A percentile compares a stretch with the other conserved stretches of the same genome.
Evolutionary conservation across 2,797 vertebrate species (phyloP).

Genomic region (Alcedo atthis): DNA sequence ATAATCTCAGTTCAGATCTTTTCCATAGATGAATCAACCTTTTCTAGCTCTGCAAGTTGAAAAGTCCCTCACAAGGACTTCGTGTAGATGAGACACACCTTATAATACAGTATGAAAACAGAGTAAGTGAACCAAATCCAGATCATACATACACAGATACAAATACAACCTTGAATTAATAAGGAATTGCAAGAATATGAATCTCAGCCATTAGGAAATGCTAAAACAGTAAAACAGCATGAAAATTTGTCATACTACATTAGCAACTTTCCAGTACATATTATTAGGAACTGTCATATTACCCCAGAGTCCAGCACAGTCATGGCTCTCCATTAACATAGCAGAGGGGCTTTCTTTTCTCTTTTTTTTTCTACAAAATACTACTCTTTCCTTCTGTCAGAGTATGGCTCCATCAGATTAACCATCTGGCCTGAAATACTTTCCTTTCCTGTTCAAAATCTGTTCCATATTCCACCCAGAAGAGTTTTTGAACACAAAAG

Average conservation of each 20-base stretch:
- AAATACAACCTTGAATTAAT: not conserved
- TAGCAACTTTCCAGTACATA: not conserved
- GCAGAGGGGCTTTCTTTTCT: slow-evolving; percentile 36
- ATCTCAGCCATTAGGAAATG: not conserved
- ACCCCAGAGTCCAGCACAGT: slow-evolving; percentile 25
- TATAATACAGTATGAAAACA: not conserved
- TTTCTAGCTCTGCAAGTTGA: not conserved
- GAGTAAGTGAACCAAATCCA: not conserved
- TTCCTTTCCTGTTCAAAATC: slow-evolving; percentile 58
- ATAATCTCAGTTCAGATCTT: not conserved
- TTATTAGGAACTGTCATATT: slow-evolving; percentile 37
- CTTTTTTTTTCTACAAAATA: slow-evolving; percentile 5
- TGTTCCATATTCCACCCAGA: slow-evolving; percentile 63
- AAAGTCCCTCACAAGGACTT: not conserved
- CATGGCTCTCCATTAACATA: slow-evolving; percentile 46
- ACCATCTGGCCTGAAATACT: slow-evolving; percentile 64
- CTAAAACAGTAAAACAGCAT: not conserved
- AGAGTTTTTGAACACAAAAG: slow-evolving; percentile 45
- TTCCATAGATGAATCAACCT: not conserved
- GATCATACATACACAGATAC: not conserved
- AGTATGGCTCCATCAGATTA: slow-evolving; percentile 46
- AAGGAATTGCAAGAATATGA: not conserved
- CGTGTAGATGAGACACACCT: not conserved
- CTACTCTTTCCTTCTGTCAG: slow-evolving; percentile 32
- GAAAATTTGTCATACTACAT: slow-evolving; percentile 35